A percentile compares a stretch with the other conserved stretches of the same genome.
Conservation (phyloP, 2,888 invertebrate genomes). For the Muscina levida region DNA sequence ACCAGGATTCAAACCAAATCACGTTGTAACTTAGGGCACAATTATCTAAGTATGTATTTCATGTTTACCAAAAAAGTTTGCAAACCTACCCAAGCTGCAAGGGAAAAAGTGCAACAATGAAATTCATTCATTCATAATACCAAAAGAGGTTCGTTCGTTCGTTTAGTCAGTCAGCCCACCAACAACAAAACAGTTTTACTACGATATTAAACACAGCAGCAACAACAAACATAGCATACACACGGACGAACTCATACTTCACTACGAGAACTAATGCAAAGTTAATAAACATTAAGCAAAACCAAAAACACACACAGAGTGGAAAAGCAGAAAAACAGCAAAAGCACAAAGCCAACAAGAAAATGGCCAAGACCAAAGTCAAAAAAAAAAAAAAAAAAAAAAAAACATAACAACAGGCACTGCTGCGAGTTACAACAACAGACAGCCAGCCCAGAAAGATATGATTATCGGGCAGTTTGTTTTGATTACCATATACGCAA, state of each 20-base stretch:
- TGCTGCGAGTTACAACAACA: slow-evolving; percentile 27
- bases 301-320: neutral
- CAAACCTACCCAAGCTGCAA: too few relatives aligned
- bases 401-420: neutral
- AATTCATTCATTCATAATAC: slow-evolving; percentile 60
- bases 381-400: slow-evolving; percentile 3
- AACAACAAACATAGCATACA: slow-evolving; percentile 9
- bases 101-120: slow-evolving; percentile 49
- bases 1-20: too few relatives aligned
- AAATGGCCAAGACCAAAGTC: slow-evolving; percentile 26
- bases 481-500: slow-evolving; percentile 69
- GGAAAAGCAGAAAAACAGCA: neutral
- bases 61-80: too few relatives aligned
- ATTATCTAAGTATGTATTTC: too few relatives aligned
- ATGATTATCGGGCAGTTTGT: slow-evolving; percentile 65
- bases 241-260: slow-evolving; percentile 10
- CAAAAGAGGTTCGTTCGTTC: too few relatives aligned
- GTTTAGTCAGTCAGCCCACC: neutral
- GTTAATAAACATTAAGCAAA: slow-evolving; percentile 25
- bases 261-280: slow-evolving; percentile 33
- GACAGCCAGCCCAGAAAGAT: too few relatives aligned
- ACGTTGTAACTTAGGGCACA: too few relatives aligned
- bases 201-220: slow-evolving; percentile 13
- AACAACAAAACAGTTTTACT: neutral
- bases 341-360: slow-evolving; percentile 4